A percentile compares a stretch with the other conserved stretches of the same genome.
Conservation (phyloP, 1,140 invertebrate species). For the Danaus plexippus region DNA sequence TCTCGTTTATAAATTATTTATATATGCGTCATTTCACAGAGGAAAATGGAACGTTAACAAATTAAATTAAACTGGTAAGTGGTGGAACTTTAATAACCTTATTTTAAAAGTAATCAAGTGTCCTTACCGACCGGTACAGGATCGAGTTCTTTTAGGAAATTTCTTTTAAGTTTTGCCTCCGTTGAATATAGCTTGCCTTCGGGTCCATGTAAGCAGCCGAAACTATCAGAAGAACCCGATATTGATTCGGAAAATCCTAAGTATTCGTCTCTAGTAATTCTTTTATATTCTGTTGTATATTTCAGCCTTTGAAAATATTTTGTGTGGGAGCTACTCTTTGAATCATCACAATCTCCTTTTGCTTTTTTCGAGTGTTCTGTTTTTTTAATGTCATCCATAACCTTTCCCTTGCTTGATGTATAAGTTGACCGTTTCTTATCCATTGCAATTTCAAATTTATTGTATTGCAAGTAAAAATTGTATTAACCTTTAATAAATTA, state of each 20-base stretch:
- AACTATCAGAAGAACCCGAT: constrained; percentile 40
- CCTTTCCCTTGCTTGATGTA: background rate
- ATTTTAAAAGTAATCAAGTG: too few relatives aligned
- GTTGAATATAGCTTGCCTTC: constrained; percentile 40
- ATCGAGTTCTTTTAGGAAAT: constrained; percentile 40
- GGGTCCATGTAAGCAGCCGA: constrained; percentile 37
- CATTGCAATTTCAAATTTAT: constrained; percentile 3
- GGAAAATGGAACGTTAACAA: too few relatives aligned
- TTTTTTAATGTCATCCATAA: background rate
- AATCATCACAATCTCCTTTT: constrained; percentile 22
- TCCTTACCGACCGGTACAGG: constrained; percentile 33
- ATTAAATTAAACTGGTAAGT: too few relatives aligned
- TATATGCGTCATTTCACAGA: too few relatives aligned
- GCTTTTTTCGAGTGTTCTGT: constrained; percentile 12
- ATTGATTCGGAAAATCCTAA: constrained; percentile 32
- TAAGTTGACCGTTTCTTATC: constrained; percentile 17
- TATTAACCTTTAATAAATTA: too few relatives aligned
- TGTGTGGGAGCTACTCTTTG: constrained; percentile 37
- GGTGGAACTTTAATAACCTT: too few relatives aligned
- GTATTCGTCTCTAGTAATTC: constrained; percentile 35
- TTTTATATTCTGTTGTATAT: constrained; percentile 20
- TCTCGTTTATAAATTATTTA: too few relatives aligned
- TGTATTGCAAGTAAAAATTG: too few relatives aligned
- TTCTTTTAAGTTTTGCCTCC: constrained; percentile 32
- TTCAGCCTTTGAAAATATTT: constrained; percentile 30